Percentiles rank a stretch among this genome's conserved stretches.
Conservation (phyloP, 2,888 invertebrate genomes). For the Brenthis hecate region DNA sequence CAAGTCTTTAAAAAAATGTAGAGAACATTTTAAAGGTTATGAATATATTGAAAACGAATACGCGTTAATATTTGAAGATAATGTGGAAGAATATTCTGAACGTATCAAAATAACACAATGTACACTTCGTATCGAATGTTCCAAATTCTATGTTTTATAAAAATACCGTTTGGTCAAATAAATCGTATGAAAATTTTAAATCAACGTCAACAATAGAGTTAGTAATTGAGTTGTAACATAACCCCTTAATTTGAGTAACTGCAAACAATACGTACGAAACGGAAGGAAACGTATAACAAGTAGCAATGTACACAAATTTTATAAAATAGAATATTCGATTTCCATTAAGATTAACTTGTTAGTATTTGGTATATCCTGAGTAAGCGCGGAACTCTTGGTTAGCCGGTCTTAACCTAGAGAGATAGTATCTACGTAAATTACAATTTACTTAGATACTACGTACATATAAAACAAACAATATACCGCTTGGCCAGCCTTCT, state of each 20-base stretch:
- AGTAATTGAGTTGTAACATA: conserved; percentile 7
- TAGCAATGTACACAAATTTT: conserved; percentile 29
- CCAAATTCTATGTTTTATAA: not conserved
- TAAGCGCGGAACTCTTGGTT: conserved; percentile 35
- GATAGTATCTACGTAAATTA: conserved; percentile 54
- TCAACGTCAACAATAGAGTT: conserved; percentile 1
- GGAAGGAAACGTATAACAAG: conserved; percentile 29
- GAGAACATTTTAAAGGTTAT: no score
- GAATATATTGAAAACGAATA: no score
- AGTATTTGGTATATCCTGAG: conserved; percentile 31
- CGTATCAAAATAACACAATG: no score
- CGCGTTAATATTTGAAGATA: no score
- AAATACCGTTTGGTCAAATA: not conserved
- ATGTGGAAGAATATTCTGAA: no score
- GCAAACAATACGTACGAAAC: conserved; percentile 17
- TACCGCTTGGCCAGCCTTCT: conserved; percentile 56
- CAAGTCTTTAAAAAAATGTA: no score
- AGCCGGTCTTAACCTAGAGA: conserved; percentile 70
- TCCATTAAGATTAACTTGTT: conserved; percentile 39
- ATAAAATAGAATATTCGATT: conserved; percentile 38
- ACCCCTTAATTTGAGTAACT: conserved; percentile 3
- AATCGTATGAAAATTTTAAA: conserved; percentile 6
- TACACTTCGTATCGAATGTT: not conserved
- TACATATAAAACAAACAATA: conserved; percentile 49
- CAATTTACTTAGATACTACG: not conserved